Evolutionary conservation across 2,797 vertebrate genomes (phyloP).

Genomic region (Macropus fuliginosus): DNA sequence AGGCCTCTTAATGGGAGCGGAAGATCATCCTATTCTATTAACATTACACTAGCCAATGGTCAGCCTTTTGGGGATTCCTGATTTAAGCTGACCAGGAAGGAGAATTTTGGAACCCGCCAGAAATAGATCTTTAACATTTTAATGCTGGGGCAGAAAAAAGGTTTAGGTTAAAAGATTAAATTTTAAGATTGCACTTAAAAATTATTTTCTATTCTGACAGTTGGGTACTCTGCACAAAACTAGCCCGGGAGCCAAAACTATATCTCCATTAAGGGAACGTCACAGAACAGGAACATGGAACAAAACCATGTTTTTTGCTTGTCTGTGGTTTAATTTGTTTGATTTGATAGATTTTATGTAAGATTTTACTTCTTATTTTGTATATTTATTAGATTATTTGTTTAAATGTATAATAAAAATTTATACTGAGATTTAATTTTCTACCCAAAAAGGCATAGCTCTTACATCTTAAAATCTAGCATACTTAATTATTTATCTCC

Average conservation of each 20-base stretch:
- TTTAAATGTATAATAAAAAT: constrained; percentile 13
- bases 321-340: neutral
- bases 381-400: constrained; percentile 44
- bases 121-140: neutral
- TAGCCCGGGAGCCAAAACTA: neutral
- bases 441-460: neutral
- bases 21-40: too few relatives aligned
- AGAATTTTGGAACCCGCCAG: constrained; percentile 12
- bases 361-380: constrained; percentile 37
- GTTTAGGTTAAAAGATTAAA: neutral
- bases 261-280: neutral
- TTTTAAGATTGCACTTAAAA: neutral
- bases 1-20: too few relatives aligned
- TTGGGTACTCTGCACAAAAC: neutral
- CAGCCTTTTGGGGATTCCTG: neutral
- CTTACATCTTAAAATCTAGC: constrained; percentile 23
- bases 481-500: constrained; percentile 52
- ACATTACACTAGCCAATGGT: neutral
- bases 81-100: neutral
- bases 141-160: neutral
- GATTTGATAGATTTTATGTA: constrained; percentile 26
- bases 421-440: constrained; percentile 53
- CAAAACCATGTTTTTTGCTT: neutral
- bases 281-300: neutral
- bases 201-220: neutral